Evolutionary conservation across 2,888 invertebrate species (phyloP).

Genomic region (Pantelozetes paolii): DNA sequence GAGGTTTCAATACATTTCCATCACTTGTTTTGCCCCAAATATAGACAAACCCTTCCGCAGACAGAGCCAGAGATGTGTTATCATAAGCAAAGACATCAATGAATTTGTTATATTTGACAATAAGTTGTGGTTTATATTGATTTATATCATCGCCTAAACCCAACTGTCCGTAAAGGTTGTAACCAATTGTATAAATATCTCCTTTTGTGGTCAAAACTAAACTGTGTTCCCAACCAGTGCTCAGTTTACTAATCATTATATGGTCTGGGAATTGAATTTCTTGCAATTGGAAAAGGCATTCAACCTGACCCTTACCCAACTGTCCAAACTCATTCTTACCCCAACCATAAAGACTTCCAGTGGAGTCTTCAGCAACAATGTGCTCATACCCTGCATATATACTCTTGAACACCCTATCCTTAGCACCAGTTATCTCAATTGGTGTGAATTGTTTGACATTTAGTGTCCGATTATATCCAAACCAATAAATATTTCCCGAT

Average conservation of each 20-base stretch:
- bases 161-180: not conserved
- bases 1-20: not conserved
- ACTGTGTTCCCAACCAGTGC: not conserved
- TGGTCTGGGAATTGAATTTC: not conserved
- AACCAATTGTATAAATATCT: slow-evolving; percentile 26
- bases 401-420: not conserved
- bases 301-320: slow-evolving; percentile 55
- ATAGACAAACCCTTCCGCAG: not conserved
- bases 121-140: not conserved
- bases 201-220: slow-evolving; percentile 22
- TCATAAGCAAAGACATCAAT: slow-evolving; percentile 4
- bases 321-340: slow-evolving; percentile 65
- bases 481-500: not conserved
- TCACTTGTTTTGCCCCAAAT: slow-evolving; percentile 33
- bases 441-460: not conserved
- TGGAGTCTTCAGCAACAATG: slow-evolving; percentile 52
- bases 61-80: slow-evolving; percentile 27
- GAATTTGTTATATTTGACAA: slow-evolving; percentile 8
- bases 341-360: slow-evolving; percentile 63
- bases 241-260: not conserved
- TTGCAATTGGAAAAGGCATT: slow-evolving; percentile 5
- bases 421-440: not conserved
- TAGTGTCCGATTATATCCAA: not conserved
- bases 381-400: slow-evolving; percentile 48
- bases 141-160: not conserved